These are phyloP conservation scores for Nannobrachium achirus DNA, from an alignment of 2,113 vertebrate species.

Conservation along the genomic window DNA sequence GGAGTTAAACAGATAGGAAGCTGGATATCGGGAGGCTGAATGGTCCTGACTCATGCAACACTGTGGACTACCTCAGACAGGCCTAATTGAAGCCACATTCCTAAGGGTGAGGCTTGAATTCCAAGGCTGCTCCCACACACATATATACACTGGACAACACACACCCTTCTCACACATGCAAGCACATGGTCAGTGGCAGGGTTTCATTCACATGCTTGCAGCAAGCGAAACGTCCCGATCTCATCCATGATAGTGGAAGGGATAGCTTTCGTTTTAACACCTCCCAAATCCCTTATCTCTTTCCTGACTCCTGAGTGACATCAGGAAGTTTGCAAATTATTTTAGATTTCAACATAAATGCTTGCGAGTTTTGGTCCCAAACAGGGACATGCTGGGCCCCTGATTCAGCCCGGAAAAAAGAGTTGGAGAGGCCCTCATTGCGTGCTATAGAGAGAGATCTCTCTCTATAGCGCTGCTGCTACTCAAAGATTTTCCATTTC, in stretches of 20 bases:
- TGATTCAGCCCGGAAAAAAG: no score
- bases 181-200: neutral
- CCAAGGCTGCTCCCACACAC: conserved; percentile 37
- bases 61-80: conserved; percentile 52
- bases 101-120: conserved; percentile 54
- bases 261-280: neutral
- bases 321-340: no score
- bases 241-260: neutral
- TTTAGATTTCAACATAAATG: conserved; percentile 15
- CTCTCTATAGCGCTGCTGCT: no score
- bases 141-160: no score
- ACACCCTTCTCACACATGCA: no score
- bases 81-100: conserved; percentile 72
- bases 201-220: neutral
- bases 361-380: conserved; percentile 11
- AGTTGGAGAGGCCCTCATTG: no score
- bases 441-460: no score
- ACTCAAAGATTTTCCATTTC: no score
- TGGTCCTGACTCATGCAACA: conserved; percentile 53
- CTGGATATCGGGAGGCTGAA: conserved; percentile 43
- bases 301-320: conserved; percentile 6
- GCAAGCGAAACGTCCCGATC: neutral
- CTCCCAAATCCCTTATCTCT: conserved; percentile 24
- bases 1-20: conserved; percentile 43
- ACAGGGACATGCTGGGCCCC: no score